Conservation (phyloP, 2,797 vertebrate species). For the Micromesistius poutassou region DNA sequence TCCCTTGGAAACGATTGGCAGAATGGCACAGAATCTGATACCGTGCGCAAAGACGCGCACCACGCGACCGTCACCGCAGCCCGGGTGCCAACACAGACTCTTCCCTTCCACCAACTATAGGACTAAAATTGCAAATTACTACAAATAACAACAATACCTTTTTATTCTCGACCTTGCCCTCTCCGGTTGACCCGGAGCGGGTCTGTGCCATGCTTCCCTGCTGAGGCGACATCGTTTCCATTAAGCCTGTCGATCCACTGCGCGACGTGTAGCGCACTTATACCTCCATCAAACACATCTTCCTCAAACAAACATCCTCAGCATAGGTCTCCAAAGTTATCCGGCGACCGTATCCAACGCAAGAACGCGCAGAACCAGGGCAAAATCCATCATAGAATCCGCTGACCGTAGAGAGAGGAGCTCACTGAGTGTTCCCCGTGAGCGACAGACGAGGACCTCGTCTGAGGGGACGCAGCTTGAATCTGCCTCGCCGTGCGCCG, state of each 20-base stretch:
- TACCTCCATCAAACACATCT: not conserved
- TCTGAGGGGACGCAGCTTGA: too few relatives aligned
- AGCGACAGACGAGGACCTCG: not conserved
- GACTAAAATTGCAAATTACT: not conserved
- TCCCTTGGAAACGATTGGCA: not conserved
- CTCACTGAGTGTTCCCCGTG: not conserved
- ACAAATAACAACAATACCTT: conserved; percentile 60
- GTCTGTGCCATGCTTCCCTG: conserved; percentile 84
- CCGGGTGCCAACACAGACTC: too few relatives aligned
- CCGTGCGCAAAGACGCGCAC: too few relatives aligned
- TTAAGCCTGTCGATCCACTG: conserved; percentile 60
- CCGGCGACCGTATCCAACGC: conserved; percentile 30
- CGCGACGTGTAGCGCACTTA: not conserved
- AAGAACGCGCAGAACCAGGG: conserved; percentile 15
- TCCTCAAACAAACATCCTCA: conserved; percentile 45
- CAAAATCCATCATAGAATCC: conserved; percentile 44
- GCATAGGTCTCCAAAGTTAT: conserved; percentile 48
- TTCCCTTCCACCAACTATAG: too few relatives aligned
- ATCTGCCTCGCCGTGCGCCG: too few relatives aligned
- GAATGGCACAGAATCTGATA: not conserved
- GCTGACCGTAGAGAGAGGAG: conserved; percentile 2
- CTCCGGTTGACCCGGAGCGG: conserved; percentile 81
- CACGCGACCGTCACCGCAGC: too few relatives aligned
- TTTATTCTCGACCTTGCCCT: conserved; percentile 69
- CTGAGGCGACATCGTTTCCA: conserved; percentile 93